Conservation (phyloP, 2,113 vertebrate species). For the Danionella cerebrum region DNA sequence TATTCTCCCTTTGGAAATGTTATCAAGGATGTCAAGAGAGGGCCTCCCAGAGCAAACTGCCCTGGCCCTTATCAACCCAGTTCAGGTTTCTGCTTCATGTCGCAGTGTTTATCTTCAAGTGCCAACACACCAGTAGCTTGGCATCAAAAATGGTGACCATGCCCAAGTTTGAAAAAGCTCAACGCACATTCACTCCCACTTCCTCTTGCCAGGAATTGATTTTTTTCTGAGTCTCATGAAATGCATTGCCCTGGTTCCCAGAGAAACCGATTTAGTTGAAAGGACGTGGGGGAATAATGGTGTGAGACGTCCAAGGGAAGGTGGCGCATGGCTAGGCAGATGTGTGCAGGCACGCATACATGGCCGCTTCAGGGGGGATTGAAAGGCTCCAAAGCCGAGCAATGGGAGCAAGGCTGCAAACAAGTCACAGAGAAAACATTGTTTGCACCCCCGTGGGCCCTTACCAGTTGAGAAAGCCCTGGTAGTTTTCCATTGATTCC, state of each 20-base stretch:
- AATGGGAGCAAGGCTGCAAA: slow-evolving; percentile 42
- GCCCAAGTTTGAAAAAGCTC: slow-evolving; percentile 9
- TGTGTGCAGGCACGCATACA: slow-evolving; percentile 36
- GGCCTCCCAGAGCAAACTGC: neutral
- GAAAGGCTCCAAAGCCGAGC: slow-evolving; percentile 49
- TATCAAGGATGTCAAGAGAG: neutral
- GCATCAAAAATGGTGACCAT: slow-evolving; percentile 5
- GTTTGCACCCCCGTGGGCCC: slow-evolving; percentile 42
- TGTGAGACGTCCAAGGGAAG: neutral
- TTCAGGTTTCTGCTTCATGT: neutral
- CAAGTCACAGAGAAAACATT: slow-evolving; percentile 57
- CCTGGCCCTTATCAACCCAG: neutral
- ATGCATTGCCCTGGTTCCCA: slow-evolving; percentile 15
- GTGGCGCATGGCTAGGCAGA: slow-evolving; percentile 4
- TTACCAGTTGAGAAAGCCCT: neutral
- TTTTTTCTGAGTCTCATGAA: slow-evolving; percentile 27
- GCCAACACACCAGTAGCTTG: slow-evolving; percentile 10
- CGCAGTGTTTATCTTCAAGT: slow-evolving; percentile 11
- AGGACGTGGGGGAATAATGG: slow-evolving; percentile 15
- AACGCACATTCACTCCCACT: slow-evolving; percentile 7
- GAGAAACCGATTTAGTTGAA: slow-evolving; percentile 31
- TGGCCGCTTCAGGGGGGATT: slow-evolving; percentile 29
- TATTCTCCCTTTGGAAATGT: neutral
- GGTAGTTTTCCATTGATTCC: slow-evolving; percentile 36
- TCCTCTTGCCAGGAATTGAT: slow-evolving; percentile 31